phyloP scores from a whole-genome alignment of 1,140 invertebrate genomes.

The Probaryconus sp. region DNA sequence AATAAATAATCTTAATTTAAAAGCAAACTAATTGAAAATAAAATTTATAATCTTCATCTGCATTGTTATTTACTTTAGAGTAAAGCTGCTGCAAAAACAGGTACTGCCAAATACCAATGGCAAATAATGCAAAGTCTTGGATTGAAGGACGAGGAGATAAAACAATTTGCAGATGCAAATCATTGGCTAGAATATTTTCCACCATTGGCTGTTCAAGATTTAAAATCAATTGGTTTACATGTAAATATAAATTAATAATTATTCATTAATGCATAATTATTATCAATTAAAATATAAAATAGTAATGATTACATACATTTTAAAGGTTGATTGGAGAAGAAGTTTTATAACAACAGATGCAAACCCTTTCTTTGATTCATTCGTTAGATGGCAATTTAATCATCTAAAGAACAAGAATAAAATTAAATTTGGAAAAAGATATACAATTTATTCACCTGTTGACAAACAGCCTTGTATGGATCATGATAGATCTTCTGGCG shows the following conservation, averaged over 20 bases:
- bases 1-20: neutral
- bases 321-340: constrained; percentile 96
- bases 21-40: neutral
- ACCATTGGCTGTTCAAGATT: constrained; percentile 90
- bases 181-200: constrained; percentile 99
- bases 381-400: constrained; percentile 97
- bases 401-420: constrained; percentile 92
- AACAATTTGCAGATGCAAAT: constrained; percentile 92
- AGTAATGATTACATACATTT: no score
- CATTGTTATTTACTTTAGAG: no score
- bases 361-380: constrained; percentile 99
- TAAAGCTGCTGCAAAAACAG: constrained; percentile 97
- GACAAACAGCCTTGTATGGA: constrained; percentile 99
- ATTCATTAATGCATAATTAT: neutral
- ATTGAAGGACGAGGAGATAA: constrained; percentile 93
- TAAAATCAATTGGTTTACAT: constrained; percentile 93
- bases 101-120: constrained; percentile 96
- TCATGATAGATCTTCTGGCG: constrained; percentile 96
- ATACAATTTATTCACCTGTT: constrained; percentile 97
- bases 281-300: neutral
- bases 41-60: no score
- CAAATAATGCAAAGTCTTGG: constrained; percentile 98
- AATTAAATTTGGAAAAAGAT: constrained; percentile 97
- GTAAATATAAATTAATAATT: constrained; percentile 81
- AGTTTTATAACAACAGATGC: constrained; percentile 98